Evolutionary conservation across 2,888 invertebrate genomes (phyloP), one percentile per base, ranked within the genome.

Genomic region (Helicoverpa assulta): DNA sequence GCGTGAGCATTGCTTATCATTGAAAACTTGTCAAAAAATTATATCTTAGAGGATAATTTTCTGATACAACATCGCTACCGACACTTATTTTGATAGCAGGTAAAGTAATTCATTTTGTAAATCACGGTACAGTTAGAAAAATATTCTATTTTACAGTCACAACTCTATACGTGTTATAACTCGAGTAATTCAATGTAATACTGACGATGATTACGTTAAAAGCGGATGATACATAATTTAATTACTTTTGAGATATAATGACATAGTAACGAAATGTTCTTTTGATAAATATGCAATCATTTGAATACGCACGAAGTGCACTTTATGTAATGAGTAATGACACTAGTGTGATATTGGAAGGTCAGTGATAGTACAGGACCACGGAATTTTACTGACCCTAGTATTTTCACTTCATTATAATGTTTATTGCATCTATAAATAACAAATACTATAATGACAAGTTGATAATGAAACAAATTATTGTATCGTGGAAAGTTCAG

Each of bases 1-100:
- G 82, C 60, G 64, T 71, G 58, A 74, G 55, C 53, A 62, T 12
- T 16, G 21, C 55, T 70, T 78, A 80, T 80, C 78, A 67, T 58
- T 52, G 12, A 68, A 61, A 68, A 62, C 43, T 47, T 59, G 51
- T 26, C 47, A 57, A 60, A 60, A 62, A 61, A 68, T 4, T 40
- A 40, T 64, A 65, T 75, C 33, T 70, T 14, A 26, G 51, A 72
- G 29, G 56, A 62, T 59, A 52, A 53, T 61, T 57, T 56, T 58
- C 57, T 47, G 21, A 60, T 54, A 69, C 12, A 26, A 51, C 12
- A 29, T 29, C 18, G 69, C 29, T 76, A 60, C 61, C 53, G 50
- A 29, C 50, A 54, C 52, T 47, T 56, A 21, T 54, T 60, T 1
- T 57, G 33, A 76, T 57, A 70, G 14, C 57, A 55, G 47, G 18